These are phyloP conservation scores for Porites evermanni DNA, from an alignment of 92 coral and sea anemone species.

Conservation along the genomic window DNA sequence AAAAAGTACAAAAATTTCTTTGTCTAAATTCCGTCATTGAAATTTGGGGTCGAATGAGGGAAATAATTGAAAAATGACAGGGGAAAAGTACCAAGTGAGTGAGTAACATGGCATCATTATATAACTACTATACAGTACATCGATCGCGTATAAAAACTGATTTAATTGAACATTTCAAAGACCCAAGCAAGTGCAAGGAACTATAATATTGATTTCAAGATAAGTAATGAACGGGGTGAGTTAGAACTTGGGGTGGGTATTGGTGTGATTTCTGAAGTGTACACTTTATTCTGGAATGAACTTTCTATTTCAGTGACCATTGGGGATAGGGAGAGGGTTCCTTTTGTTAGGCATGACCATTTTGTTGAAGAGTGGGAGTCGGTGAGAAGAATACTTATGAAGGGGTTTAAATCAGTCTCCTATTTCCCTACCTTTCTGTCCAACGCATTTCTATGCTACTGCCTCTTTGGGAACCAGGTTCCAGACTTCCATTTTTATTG, in stretches of 20 bases:
- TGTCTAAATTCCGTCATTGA: no score
- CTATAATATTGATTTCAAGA: no score
- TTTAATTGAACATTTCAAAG: slow-evolving; percentile 40
- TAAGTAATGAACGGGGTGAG: slow-evolving; percentile 60
- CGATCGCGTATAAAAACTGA: slow-evolving; percentile 34
- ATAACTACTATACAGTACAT: slow-evolving; percentile 26
- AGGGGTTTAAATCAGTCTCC: slow-evolving; percentile 51
- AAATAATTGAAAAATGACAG: no score
- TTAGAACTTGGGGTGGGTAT: slow-evolving; percentile 48
- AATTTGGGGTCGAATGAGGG: no score
- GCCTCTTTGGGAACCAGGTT: slow-evolving; percentile 54
- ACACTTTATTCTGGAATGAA: slow-evolving; percentile 40
- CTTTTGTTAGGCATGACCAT: slow-evolving; percentile 71
- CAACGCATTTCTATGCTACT: slow-evolving; percentile 64
- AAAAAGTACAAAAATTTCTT: no score
- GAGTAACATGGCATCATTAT: no score
- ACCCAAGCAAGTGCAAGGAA: no score
- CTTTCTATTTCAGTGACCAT: slow-evolving; percentile 67
- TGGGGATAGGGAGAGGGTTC: slow-evolving; percentile 74
- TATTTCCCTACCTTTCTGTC: slow-evolving; percentile 69
- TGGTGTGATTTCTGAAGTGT: slow-evolving; percentile 7
- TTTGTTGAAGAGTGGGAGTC: slow-evolving; percentile 78
- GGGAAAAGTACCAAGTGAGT: no score
- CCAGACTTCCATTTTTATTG: slow-evolving; percentile 39
- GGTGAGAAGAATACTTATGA: slow-evolving; percentile 70